Percentiles rank a stretch among this genome's conserved stretches.
Conservation (phyloP, 2,797 vertebrate species). For the Avahi laniger region DNA sequence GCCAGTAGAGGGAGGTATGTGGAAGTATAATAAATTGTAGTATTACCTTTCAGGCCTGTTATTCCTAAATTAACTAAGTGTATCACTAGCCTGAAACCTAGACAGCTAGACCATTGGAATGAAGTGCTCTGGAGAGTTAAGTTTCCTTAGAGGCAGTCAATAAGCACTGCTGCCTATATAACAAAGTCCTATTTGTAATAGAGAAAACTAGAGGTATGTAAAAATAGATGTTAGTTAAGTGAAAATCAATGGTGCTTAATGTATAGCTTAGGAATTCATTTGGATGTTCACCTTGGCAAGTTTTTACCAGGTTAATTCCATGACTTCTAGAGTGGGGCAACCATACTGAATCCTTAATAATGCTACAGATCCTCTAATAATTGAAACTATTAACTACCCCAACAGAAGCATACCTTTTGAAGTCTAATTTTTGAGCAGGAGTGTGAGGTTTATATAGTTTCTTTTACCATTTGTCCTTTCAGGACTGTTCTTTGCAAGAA, state of each 20-base stretch:
- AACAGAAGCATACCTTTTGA: constrained; percentile 1
- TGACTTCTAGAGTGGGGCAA: not conserved
- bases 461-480: constrained; percentile 18
- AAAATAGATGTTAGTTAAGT: constrained; percentile 52
- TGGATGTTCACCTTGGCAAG: not conserved
- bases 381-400: not conserved
- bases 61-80: not conserved
- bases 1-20: constrained; percentile 65
- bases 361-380: not conserved
- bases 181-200: constrained; percentile 4
- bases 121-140: not conserved
- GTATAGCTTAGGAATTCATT: not conserved
- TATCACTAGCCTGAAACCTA: not conserved
- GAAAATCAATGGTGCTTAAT: constrained; percentile 30
- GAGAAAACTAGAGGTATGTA: constrained; percentile 47
- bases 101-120: not conserved
- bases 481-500: constrained; percentile 31
- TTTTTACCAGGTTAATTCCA: constrained; percentile 31
- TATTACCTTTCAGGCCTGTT: not conserved
- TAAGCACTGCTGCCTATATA: not conserved
- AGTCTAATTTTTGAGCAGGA: not conserved
- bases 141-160: not conserved
- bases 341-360: not conserved
- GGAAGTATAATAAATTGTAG: constrained; percentile 47
- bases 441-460: constrained; percentile 8